Percentiles rank a stretch among this genome's conserved stretches.
phyloP scores from a whole-genome alignment of 2,888 invertebrate genomes.

The Rutpela maculata region DNA sequence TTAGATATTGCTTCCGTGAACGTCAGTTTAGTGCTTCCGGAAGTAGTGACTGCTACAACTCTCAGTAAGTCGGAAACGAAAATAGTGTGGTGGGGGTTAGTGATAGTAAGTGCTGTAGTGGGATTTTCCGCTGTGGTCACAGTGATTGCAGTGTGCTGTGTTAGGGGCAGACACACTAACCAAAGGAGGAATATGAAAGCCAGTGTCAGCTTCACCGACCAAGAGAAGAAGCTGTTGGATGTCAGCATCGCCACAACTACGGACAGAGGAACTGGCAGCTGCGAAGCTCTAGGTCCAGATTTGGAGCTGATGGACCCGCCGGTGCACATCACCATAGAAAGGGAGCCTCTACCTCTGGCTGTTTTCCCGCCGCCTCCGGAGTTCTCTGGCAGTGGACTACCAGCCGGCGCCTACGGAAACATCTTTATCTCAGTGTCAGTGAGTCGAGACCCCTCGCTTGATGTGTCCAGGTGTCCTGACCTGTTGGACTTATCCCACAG shows the following conservation, averaged over 20 bases:
- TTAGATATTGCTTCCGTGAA: slow-evolving; percentile 79
- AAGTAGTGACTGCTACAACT: slow-evolving; percentile 86
- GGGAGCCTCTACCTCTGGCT: slow-evolving; percentile 72
- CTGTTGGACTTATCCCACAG: slow-evolving; percentile 83
- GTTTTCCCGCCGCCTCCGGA: slow-evolving; percentile 77
- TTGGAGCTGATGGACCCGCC: slow-evolving; percentile 76
- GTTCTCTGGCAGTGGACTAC: slow-evolving; percentile 76
- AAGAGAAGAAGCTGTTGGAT: slow-evolving; percentile 90
- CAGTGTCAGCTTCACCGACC: slow-evolving; percentile 90
- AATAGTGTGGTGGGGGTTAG: slow-evolving; percentile 82
- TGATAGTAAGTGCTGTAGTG: slow-evolving; percentile 83
- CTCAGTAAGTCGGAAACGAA: slow-evolving; percentile 84
- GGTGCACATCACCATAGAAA: slow-evolving; percentile 76
- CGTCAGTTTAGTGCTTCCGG: slow-evolving; percentile 80
- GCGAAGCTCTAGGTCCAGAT: slow-evolving; percentile 77
- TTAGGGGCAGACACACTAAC: slow-evolving; percentile 75
- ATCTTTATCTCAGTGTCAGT: slow-evolving; percentile 90
- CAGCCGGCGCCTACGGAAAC: slow-evolving; percentile 81
- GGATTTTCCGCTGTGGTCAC: slow-evolving; percentile 79
- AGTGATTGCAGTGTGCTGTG: slow-evolving; percentile 78
- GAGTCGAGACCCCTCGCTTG: slow-evolving; percentile 82
- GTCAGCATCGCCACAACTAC: slow-evolving; percentile 85
- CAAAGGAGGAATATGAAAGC: slow-evolving; percentile 84
- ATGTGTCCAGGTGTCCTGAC: slow-evolving; percentile 86
- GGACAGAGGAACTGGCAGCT: slow-evolving; percentile 77